Percentiles rank a stretch among this genome's conserved stretches.
Conservation (phyloP, 2,797 vertebrate genomes). For the Parambassis ranga region DNA sequence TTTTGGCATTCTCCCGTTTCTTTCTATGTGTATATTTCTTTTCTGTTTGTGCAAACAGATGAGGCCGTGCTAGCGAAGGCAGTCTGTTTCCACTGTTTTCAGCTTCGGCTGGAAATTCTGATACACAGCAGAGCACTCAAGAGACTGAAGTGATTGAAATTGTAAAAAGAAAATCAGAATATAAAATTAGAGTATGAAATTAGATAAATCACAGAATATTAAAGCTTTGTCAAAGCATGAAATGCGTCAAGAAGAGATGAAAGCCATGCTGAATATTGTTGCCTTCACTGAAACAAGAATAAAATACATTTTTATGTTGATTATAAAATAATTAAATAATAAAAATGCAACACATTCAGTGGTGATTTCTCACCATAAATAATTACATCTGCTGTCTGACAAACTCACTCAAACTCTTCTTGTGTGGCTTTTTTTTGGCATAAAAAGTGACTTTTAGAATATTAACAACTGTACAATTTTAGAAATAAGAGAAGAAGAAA, state of each 20-base stretch:
- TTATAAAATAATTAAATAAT: not conserved
- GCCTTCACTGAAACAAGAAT: not conserved
- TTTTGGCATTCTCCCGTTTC: slow-evolving; percentile 37
- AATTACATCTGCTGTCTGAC: not conserved
- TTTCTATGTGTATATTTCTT: slow-evolving; percentile 38
- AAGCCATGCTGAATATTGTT: no score
- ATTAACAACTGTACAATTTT: slow-evolving; percentile 5
- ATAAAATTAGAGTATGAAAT: slow-evolving; percentile 6
- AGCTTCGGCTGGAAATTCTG: slow-evolving; percentile 21
- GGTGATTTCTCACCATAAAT: not conserved
- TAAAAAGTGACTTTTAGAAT: slow-evolving; percentile 32
- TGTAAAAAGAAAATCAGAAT: not conserved
- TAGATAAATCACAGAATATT: not conserved
- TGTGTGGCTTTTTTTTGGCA: not conserved
- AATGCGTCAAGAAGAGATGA: not conserved
- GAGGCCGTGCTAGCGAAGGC: slow-evolving; percentile 41
- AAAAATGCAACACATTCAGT: not conserved
- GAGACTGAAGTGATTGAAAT: slow-evolving; percentile 14
- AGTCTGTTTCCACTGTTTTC: slow-evolving; percentile 52
- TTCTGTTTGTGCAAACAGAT: slow-evolving; percentile 53
- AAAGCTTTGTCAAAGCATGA: not conserved
- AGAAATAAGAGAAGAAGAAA: slow-evolving; percentile 6
- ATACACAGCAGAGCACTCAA: slow-evolving; percentile 1
- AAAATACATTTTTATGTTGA: not conserved
- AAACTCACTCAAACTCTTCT: slow-evolving; percentile 19